A percentile compares a stretch with the other conserved stretches of the same genome.
These are phyloP conservation scores for Lepidonotus clava DNA, from an alignment of 2,888 invertebrate genomes.

Conservation along the genomic window DNA sequence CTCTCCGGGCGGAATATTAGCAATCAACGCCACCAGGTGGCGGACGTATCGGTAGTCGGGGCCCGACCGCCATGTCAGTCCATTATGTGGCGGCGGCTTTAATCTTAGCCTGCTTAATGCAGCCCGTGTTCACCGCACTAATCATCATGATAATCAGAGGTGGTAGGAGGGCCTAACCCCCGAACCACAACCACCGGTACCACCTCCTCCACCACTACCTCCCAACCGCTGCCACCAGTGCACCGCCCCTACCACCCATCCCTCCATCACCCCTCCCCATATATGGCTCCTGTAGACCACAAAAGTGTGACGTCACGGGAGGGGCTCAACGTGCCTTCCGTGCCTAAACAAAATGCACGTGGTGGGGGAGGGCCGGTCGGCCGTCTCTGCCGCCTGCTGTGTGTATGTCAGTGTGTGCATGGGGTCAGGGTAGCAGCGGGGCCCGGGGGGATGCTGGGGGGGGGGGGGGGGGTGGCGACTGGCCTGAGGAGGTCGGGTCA, in stretches of 20 bases:
- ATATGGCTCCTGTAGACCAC: too few relatives aligned
- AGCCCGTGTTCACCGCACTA: background rate
- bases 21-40: background rate
- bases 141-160: conserved; percentile 26
- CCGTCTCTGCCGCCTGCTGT: too few relatives aligned
- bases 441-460: too few relatives aligned
- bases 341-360: too few relatives aligned
- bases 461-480: too few relatives aligned
- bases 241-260: background rate
- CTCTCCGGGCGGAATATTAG: background rate
- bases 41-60: background rate
- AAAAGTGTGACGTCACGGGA: too few relatives aligned
- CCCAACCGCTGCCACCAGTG: background rate
- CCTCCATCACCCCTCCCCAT: background rate
- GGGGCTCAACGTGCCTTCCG: too few relatives aligned
- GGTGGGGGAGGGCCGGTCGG: too few relatives aligned
- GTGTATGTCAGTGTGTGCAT: too few relatives aligned
- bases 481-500: too few relatives aligned
- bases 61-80: background rate
- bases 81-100: conserved; percentile 7
- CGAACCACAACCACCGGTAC: background rate
- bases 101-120: conserved; percentile 1
- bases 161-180: background rate
- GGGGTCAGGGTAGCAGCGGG: too few relatives aligned
- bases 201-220: background rate